Evolutionary conservation across 2,888 invertebrate genomes (phyloP).

Genomic region (Eupithecia centaureata): DNA sequence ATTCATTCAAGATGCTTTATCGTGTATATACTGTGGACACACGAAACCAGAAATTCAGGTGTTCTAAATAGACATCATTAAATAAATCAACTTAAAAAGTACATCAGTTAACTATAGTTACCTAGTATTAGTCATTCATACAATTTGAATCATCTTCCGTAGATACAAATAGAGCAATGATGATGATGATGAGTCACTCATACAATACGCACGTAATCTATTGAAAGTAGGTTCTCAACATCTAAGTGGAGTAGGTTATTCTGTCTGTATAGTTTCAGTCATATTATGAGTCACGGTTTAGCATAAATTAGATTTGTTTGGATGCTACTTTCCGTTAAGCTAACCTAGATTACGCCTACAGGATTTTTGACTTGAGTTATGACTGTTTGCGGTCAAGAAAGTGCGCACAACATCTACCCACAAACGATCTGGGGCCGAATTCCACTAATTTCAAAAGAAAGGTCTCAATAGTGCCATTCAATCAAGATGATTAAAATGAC

Average conservation of each 20-base stretch:
- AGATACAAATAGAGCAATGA: background rate
- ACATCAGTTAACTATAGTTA: background rate
- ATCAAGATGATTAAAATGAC: too few species aligned
- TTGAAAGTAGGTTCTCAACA: constrained; percentile 18
- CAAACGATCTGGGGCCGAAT: too few species aligned
- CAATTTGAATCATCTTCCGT: background rate
- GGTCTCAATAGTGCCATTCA: too few species aligned
- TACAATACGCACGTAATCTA: constrained; percentile 13
- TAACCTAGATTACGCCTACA: background rate
- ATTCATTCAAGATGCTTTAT: background rate
- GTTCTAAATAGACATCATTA: too few species aligned
- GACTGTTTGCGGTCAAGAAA: too few species aligned
- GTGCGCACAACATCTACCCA: too few species aligned
- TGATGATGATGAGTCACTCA: constrained; percentile 15
- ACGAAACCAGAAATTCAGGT: constrained; percentile 29
- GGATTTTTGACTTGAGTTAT: too few species aligned
- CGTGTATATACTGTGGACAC: constrained; percentile 13
- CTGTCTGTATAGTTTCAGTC: constrained; percentile 7
- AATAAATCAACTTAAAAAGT: background rate
- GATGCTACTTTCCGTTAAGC: constrained; percentile 4
- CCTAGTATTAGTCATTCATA: background rate
- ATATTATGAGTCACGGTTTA: constrained; percentile 3
- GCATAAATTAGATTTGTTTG: constrained; percentile 14
- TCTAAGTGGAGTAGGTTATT: constrained; percentile 27
- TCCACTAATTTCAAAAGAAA: too few species aligned